These are phyloP conservation scores for Montifringilla adamsi DNA, from an alignment of 2,113 vertebrate species.

Conservation along the genomic window DNA sequence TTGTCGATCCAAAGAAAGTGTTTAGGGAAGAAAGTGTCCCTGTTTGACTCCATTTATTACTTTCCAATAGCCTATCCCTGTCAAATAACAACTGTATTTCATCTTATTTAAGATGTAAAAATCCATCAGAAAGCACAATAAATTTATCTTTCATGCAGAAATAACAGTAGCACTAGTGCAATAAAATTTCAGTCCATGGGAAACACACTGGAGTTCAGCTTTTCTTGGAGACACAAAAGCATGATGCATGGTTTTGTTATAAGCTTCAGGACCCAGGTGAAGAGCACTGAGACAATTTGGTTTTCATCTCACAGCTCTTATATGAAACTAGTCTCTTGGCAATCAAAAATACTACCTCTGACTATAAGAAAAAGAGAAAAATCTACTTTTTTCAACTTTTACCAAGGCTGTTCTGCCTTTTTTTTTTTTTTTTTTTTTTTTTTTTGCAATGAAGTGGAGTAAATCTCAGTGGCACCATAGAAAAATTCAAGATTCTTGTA, in stretches of 20 bases:
- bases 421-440: neutral
- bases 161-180: neutral
- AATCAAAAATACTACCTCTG: neutral
- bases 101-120: neutral
- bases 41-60: slow-evolving; percentile 1
- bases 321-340: neutral
- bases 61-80: neutral
- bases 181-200: neutral
- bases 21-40: neutral
- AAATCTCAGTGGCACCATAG: neutral
- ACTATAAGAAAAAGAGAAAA: slow-evolving; percentile 10
- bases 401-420: neutral
- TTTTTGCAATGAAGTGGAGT: neutral
- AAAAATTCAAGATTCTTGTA: slow-evolving; percentile 16
- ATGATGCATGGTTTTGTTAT: neutral
- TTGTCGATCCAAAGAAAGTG: neutral
- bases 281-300: neutral
- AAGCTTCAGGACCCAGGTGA: neutral
- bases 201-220: neutral
- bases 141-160: neutral
- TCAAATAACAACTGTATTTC: neutral
- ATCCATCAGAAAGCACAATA: neutral
- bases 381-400: neutral
- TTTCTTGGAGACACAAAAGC: neutral
- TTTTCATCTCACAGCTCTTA: neutral